A percentile compares a stretch with the other conserved stretches of the same genome.
Conservation (phyloP, 2,113 vertebrate species). For the Oxygymnocypris stewartii region DNA sequence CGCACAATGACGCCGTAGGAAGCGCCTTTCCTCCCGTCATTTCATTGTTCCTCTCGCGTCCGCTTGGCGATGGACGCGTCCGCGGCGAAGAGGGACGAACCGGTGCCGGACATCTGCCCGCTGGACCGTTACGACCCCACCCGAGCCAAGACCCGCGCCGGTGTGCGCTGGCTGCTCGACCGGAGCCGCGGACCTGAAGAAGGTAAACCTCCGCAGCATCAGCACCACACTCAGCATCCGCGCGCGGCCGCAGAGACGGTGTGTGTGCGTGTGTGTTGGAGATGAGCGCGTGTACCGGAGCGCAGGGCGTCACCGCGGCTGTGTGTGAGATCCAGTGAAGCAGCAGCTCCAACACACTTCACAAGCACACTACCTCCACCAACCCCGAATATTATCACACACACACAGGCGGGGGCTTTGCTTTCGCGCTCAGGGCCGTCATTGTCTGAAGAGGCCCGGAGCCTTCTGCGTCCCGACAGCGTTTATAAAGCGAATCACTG, state of each 20-base stretch:
- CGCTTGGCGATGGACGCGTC: slow-evolving; percentile 75
- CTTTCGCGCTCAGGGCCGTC: neutral
- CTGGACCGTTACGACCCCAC: slow-evolving; percentile 85
- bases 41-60: slow-evolving; percentile 48
- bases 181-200: slow-evolving; percentile 82
- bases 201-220: slow-evolving; percentile 72
- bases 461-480: no score
- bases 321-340: neutral
- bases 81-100: slow-evolving; percentile 77
- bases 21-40: slow-evolving; percentile 5
- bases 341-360: neutral
- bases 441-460: neutral
- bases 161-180: slow-evolving; percentile 84
- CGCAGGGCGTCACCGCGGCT: neutral
- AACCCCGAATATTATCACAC: neutral
- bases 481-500: no score
- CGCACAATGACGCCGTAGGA: neutral
- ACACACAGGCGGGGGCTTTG: neutral
- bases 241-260: neutral
- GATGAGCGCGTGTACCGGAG: neutral
- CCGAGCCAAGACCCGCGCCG: slow-evolving; percentile 83
- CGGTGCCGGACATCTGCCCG: slow-evolving; percentile 87
- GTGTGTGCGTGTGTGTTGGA: slow-evolving; percentile 19
- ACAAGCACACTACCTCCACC: neutral
- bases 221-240: slow-evolving; percentile 1